These are phyloP conservation scores for Tachycineta bicolor DNA, from an alignment of 2,113 vertebrate species.

Conservation along the genomic window DNA sequence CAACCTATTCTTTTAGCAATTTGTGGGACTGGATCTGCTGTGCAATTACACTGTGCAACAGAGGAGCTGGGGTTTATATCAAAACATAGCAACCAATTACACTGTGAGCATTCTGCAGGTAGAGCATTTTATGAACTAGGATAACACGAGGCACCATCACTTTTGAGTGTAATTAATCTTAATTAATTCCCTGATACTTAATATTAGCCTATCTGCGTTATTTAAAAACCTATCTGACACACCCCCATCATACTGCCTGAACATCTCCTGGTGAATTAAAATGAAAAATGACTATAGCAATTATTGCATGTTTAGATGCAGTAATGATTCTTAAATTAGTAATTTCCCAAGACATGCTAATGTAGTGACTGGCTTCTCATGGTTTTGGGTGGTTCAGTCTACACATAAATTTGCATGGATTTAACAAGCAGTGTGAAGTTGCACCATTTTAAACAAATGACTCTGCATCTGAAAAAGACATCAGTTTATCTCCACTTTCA, in stretches of 20 bases:
- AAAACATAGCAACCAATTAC: constrained; percentile 11
- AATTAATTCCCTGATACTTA: constrained; percentile 60
- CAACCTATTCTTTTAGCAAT: background rate
- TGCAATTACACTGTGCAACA: background rate
- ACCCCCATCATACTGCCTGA: constrained; percentile 47
- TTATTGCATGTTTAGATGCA: constrained; percentile 59
- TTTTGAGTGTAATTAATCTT: constrained; percentile 45
- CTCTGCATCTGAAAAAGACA: background rate
- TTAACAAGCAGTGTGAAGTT: background rate
- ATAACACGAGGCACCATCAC: background rate
- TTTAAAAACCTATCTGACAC: constrained; percentile 55
- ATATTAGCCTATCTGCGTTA: constrained; percentile 45
- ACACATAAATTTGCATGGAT: background rate
- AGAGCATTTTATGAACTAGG: constrained; percentile 25
- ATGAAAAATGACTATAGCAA: constrained; percentile 48
- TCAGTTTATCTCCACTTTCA: background rate
- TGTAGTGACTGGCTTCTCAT: background rate
- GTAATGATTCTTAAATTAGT: constrained; percentile 38
- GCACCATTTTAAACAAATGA: background rate
- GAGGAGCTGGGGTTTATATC: background rate
- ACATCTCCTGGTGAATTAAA: constrained; percentile 41
- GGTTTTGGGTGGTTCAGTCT: constrained; percentile 2
- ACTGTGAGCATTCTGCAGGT: constrained; percentile 2
- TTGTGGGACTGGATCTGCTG: background rate
- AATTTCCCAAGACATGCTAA: constrained; percentile 29